These are phyloP conservation scores for Palythoa caribaeorum DNA, from an alignment of 92 coral and sea anemone species.

Conservation along the genomic window DNA sequence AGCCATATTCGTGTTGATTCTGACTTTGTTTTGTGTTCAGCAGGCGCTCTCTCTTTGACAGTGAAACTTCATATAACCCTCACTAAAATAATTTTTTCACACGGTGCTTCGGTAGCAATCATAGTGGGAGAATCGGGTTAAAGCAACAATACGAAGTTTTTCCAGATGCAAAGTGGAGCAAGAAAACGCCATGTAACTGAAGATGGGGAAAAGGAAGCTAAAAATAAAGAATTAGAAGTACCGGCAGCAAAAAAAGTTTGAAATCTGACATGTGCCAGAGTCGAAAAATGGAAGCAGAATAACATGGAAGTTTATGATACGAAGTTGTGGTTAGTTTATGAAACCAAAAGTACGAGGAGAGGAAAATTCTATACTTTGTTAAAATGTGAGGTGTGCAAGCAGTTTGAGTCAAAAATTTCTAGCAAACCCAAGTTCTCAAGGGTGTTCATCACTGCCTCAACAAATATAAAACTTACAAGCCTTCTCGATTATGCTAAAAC, in stretches of 20 bases:
- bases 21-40: too few relatives aligned
- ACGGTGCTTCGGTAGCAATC: neutral
- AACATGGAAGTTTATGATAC: constrained; percentile 50
- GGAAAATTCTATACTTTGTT: constrained; percentile 56
- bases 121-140: neutral
- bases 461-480: constrained; percentile 51
- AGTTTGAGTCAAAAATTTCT: constrained; percentile 50
- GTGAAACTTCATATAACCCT: too few relatives aligned
- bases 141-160: constrained; percentile 13
- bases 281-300: constrained; percentile 58
- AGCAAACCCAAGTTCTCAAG: constrained; percentile 60
- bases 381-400: constrained; percentile 52
- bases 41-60: too few relatives aligned
- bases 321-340: constrained; percentile 53
- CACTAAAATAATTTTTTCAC: too few relatives aligned
- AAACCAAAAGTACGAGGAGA: constrained; percentile 14
- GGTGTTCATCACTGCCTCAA: constrained; percentile 61
- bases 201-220: neutral
- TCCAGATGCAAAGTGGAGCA: neutral
- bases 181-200: neutral
- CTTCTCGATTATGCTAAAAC: constrained; percentile 60
- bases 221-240: constrained; percentile 11
- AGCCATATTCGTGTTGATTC: too few relatives aligned
- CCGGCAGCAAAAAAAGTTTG: neutral
- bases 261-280: constrained; percentile 35